Evolutionary conservation across 2,888 invertebrate genomes (phyloP).

Genomic region (Sceliomorpha sp.): DNA sequence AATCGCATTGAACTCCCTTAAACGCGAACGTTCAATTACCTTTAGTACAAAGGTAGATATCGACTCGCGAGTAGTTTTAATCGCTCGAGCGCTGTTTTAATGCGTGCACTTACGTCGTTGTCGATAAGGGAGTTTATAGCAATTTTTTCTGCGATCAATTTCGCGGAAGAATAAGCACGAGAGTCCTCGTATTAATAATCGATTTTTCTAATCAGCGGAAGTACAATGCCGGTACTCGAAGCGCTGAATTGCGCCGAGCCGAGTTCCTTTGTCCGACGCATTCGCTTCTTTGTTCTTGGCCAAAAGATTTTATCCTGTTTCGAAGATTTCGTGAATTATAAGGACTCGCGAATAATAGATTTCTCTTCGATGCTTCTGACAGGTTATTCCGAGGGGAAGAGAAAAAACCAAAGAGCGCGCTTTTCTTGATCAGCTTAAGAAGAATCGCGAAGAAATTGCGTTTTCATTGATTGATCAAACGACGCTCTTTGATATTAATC

Average conservation of each 20-base stretch:
- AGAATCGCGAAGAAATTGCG: constrained; percentile 10
- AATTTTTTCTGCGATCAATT: constrained; percentile 51
- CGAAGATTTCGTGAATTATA: constrained; percentile 67
- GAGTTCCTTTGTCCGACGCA: constrained; percentile 50
- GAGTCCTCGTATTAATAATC: constrained; percentile 54
- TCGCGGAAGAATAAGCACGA: constrained; percentile 47
- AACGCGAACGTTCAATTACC: no score
- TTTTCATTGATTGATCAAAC: neutral
- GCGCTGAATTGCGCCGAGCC: constrained; percentile 34
- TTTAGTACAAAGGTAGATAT: no score
- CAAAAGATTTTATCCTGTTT: constrained; percentile 47
- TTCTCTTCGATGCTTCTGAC: constrained; percentile 64
- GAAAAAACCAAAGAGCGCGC: constrained; percentile 30
- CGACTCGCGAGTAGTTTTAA: no score
- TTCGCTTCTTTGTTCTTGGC: constrained; percentile 50
- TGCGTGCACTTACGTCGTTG: constrained; percentile 16
- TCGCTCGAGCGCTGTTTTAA: no score
- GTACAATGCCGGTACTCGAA: constrained; percentile 46
- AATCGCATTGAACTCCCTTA: no score
- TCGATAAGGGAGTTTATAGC: constrained; percentile 34
- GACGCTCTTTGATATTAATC: neutral
- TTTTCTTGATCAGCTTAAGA: constrained; percentile 25
- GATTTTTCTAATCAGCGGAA: constrained; percentile 53
- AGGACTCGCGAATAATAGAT: constrained; percentile 65
- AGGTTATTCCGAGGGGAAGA: constrained; percentile 69